Base-by-base conservation (phyloP, 2,113 vertebrate genomes). In the Alces alces region DNA sequence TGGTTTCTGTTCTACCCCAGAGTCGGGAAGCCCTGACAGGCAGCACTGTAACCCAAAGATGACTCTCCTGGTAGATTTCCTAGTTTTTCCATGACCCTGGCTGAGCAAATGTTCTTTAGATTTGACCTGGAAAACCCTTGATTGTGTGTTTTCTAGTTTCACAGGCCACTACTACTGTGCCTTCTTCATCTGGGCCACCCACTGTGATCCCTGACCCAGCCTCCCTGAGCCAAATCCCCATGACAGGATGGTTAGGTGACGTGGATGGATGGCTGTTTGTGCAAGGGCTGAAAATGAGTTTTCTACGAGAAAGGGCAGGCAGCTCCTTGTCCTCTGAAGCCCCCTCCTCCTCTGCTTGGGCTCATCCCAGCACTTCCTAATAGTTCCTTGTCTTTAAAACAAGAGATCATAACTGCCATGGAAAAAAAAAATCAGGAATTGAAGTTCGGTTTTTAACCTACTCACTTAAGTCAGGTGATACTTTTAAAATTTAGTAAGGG, bases 61-160 rank as follows among this genome's bases (percentile, higher is more conserved):
- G 15, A 27, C 39, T 43, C 60, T 55, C 43, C 93, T 90, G 86
- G 91, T 83, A 95, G 80, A 94, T 93, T 93, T 90, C 93, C 93
- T 95, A 45, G 58, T 84, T 95, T 86, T 95, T 94, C 93, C 73
- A 36, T 94, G 91, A 93, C 87, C 84, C 19, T 94, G 84, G 87
- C 87, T 80, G 83, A 97, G 89, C 45, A 86, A 96, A 89, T 45
- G 83, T 93, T 82, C 89, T 93, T 96, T 93, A 86, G 86, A 86
- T 97, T 92, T 97, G 96, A 96, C 97, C 94, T 97, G 95, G 97
- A 98, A 97, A 97, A 89, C 86, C 83, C 93, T 97, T 89, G 83
- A 70, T 47, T 90, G 92, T 95, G 92, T 97, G 85, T 96, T 97
- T 88, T 97, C 88, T 94, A 93, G 80, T 95, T 91, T 93, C 85